A percentile compares a stretch with the other conserved stretches of the same genome.
Conservation (phyloP, 2,113 vertebrate genomes). For the Alaudala cheleensis region DNA sequence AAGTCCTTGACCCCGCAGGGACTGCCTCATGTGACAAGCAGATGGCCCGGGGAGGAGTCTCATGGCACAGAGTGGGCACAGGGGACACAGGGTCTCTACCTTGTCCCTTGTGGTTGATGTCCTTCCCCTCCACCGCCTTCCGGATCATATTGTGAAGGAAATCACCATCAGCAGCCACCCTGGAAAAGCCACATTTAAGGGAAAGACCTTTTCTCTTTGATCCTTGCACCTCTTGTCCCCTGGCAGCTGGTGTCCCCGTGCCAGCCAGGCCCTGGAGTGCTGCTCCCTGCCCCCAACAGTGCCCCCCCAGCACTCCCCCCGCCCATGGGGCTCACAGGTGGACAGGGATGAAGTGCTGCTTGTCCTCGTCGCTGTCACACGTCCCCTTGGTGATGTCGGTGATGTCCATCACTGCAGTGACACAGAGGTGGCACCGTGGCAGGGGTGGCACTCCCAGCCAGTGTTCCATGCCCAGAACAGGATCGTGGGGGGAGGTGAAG, state of each 20-base stretch:
- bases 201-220: not conserved
- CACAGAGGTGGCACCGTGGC: not conserved
- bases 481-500: not conserved
- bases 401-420: conserved; percentile 62
- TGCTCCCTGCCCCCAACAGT: not conserved
- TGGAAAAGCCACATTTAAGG: not conserved
- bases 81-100: not conserved
- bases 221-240: not conserved
- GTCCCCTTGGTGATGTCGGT: conserved; percentile 63
- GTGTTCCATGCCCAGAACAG: not conserved
- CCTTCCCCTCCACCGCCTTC: conserved; percentile 50
- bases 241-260: accelerated
- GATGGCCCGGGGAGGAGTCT: accelerated
- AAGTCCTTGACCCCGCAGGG: not conserved
- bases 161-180: conserved; percentile 45
- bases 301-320: not conserved
- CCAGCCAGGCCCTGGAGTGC: not conserved
- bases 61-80: accelerated
- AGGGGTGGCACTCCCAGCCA: not conserved
- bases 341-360: conserved; percentile 68
- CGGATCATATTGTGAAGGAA: conserved; percentile 65
- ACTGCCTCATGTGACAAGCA: no score
- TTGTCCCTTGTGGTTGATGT: conserved; percentile 72
- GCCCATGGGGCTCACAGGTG: not conserved
- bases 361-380: conserved; percentile 60